Evolutionary conservation across 2,888 invertebrate genomes (phyloP), one percentile per base, ranked within the genome.

Genomic region (Marronus borbonicus): DNA sequence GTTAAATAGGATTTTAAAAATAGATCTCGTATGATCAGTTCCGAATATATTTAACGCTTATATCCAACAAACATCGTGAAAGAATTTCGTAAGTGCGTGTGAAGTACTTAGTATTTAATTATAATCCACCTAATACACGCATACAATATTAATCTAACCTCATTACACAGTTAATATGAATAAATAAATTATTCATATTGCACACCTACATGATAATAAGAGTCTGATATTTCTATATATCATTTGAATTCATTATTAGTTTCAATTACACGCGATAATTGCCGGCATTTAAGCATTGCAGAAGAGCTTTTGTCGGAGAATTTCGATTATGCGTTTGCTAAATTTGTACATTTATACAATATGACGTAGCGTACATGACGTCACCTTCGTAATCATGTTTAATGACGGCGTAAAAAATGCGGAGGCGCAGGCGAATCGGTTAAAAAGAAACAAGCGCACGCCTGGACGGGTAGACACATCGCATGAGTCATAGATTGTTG

Each of bases 111-210:
- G 31, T 7, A 36, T 36, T 36, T 36, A 36, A 36, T 36, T 5
- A 5, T 36, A 5, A 3, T 44, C 44, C 2, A 44, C 12, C 2
- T 44, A 44, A 2, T 44, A 44, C 8, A 8, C 44, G 44, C 2
- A 2, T 12, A 12, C 12, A 44, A 44, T 44, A 44, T 58, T 58
- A 58, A 58, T 20, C 17, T 20, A 58, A 58, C 17, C 55, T 58
- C 20, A 50, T 52, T 17, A 55, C 49, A 7, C 14, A n/a, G 24
- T 31, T 52, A 55, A 52, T n/a, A 28, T 28, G 24, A 55, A 28
- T 69, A 69, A 24, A 31, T 31, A 69, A 69, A 69, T 52, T 52
- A 69, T 52, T 50, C 69, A 69, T 69, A 69, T 12, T 69, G 31
- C 8, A 1, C 12, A 5, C 31, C 31, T 36, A 12, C 20, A 50